Evolutionary conservation across 2,797 vertebrate species (phyloP).

Genomic region (Leptoclinus maculatus): DNA sequence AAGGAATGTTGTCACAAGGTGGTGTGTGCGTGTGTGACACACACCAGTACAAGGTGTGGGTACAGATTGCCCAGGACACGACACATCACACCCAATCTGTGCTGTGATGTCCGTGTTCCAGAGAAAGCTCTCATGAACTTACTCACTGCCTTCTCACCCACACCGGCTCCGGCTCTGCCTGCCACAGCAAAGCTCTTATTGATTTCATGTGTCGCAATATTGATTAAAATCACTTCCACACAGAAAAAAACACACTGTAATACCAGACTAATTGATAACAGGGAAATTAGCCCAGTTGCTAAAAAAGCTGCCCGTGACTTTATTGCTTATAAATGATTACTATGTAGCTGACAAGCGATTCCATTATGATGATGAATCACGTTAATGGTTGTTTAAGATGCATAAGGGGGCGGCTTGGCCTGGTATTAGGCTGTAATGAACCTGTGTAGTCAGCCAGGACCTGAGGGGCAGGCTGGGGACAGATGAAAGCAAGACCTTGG

Average conservation of each 20-base stretch:
- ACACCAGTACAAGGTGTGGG: slow-evolving; percentile 59
- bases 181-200: slow-evolving; percentile 36
- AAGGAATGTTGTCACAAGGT: slow-evolving; percentile 12
- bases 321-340: slow-evolving; percentile 70
- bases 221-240: slow-evolving; percentile 47
- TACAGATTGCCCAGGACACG: slow-evolving; percentile 59
- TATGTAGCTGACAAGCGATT: slow-evolving; percentile 55
- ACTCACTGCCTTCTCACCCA: slow-evolving; percentile 38
- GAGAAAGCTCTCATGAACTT: slow-evolving; percentile 46
- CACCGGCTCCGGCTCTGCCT: slow-evolving; percentile 19
- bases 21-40: slow-evolving; percentile 23
- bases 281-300: slow-evolving; percentile 49
- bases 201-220: slow-evolving; percentile 53
- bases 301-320: slow-evolving; percentile 48
- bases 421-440: slow-evolving; percentile 40
- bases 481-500: not conserved
- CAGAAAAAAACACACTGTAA: slow-evolving; percentile 41
- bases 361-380: slow-evolving; percentile 66
- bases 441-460: slow-evolving; percentile 41
- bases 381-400: slow-evolving; percentile 60
- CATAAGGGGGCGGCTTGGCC: slow-evolving; percentile 16
- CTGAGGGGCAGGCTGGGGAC: not conserved
- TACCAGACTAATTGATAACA: slow-evolving; percentile 58
- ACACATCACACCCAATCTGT: slow-evolving; percentile 64
- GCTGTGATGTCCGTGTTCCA: slow-evolving; percentile 55